phyloP scores from a whole-genome alignment of 2,113 vertebrate genomes.

The Neolamprologus ventralis region DNA sequence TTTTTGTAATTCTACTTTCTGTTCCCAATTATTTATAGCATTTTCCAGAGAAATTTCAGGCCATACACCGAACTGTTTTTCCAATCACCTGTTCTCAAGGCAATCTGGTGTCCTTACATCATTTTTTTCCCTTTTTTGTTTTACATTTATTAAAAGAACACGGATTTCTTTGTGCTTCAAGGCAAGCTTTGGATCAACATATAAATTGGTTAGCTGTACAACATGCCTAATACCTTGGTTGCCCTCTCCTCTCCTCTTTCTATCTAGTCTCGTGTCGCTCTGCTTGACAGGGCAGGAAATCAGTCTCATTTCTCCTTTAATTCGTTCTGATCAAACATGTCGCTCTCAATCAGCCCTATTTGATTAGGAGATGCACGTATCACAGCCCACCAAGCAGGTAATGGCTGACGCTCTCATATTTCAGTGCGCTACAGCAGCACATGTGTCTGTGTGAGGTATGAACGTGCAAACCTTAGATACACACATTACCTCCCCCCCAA shows the following conservation, averaged over 20 bases:
- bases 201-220: conserved; percentile 20
- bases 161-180: background rate
- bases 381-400: conserved; percentile 53
- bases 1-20: background rate
- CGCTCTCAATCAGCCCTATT: conserved; percentile 64
- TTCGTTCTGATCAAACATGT: conserved; percentile 70
- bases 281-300: conserved; percentile 66
- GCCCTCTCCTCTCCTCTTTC: background rate
- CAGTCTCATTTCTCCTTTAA: conserved; percentile 66
- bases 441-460: background rate
- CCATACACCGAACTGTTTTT: background rate
- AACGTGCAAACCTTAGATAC: background rate
- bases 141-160: background rate
- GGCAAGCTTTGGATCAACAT: conserved; percentile 20
- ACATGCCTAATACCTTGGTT: background rate
- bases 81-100: background rate
- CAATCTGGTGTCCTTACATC: background rate
- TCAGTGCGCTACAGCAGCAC: background rate
- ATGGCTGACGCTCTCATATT: conserved; percentile 48
- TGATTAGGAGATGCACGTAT: conserved; percentile 61
- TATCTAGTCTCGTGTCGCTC: conserved; percentile 14
- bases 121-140: background rate
- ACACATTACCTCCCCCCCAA: background rate
- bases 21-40: background rate
- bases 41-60: background rate